phyloP scores from a whole-genome alignment of 2,797 vertebrate species.

The Pyrrhura leucotis region DNA sequence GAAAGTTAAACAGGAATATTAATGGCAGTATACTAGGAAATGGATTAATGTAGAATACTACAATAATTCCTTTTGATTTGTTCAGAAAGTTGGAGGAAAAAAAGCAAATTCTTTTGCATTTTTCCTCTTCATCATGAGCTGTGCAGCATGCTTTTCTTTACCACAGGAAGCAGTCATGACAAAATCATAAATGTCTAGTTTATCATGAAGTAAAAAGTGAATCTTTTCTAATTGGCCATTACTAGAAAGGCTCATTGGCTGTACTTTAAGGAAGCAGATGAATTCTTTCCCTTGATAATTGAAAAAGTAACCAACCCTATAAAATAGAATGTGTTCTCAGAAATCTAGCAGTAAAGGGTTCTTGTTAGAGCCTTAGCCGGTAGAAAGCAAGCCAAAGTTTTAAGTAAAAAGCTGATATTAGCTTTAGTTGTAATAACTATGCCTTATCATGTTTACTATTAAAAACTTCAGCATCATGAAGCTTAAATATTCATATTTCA shows the following conservation, averaged over 20 bases:
- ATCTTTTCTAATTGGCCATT: not conserved
- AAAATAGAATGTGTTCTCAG: not conserved
- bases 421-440: not conserved
- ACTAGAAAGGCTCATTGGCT: not conserved
- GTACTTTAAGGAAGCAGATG: constrained; percentile 6
- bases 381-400: not conserved
- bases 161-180: not conserved
- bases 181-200: not conserved
- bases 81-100: not conserved
- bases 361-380: not conserved
- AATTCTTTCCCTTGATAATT: constrained; percentile 21
- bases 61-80: not conserved
- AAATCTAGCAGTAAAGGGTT: not conserved
- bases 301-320: not conserved
- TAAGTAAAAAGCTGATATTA: not conserved
- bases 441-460: not conserved
- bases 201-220: not conserved
- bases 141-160: not conserved
- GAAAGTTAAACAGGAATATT: not conserved
- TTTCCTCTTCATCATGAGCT: not conserved
- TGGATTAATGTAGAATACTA: not conserved
- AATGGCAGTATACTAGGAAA: not conserved
- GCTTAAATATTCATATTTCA: not conserved
- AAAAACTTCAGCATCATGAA: not conserved
- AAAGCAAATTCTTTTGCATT: not conserved